Base-by-base conservation (phyloP, 2,113 vertebrate genomes). In the Stercorarius parasiticus region DNA sequence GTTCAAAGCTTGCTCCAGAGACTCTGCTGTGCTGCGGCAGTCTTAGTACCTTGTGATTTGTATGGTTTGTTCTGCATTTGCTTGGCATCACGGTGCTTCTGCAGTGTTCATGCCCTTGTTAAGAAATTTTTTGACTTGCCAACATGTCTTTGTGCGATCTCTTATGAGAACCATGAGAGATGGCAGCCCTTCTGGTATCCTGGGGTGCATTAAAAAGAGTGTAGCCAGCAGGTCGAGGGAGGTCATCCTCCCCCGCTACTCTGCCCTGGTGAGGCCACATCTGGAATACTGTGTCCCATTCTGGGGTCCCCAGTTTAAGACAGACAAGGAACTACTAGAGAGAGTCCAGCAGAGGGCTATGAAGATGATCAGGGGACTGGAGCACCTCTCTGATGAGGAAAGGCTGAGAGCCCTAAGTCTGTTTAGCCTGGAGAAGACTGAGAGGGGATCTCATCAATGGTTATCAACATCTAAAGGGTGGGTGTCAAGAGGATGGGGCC, bases 21-120 rank as follows among this genome's bases (percentile, higher is more conserved):
- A 5, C 53, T 42, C 59, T 26, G 36, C 36, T 53, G 6, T 0
- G 0, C 78, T 20, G 43, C 13, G 3, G 14, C 13, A 13, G 15
- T 8, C 36, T 36, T 26, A 19, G 7, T 14, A 8, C 43, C 34
- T 17, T 10, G 58, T 22, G 45, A 6, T 42, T 26, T 14, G 38
- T 29, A 4, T 36, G 11, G 38, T 4, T 23, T 22, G 1, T 30
- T 59, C 36, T 3, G 9, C 0, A 3, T 53, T 38, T 23, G 11
- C n/a, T 50, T 42, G 64, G 45, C 8, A 9, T 70, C 25, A 0
- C 11, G 6, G 74, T 2, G 38, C 25, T 86, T 32, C 47, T 30
- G 62, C 30, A 7, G 14, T 2, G 10, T 50, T 2, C 1, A 18
- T 42, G 74, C 25, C 47, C 74, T 85, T 43, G 5, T 14, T 15